Conservation (phyloP, 2,113 vertebrate species). For the Pavo muticus region DNA sequence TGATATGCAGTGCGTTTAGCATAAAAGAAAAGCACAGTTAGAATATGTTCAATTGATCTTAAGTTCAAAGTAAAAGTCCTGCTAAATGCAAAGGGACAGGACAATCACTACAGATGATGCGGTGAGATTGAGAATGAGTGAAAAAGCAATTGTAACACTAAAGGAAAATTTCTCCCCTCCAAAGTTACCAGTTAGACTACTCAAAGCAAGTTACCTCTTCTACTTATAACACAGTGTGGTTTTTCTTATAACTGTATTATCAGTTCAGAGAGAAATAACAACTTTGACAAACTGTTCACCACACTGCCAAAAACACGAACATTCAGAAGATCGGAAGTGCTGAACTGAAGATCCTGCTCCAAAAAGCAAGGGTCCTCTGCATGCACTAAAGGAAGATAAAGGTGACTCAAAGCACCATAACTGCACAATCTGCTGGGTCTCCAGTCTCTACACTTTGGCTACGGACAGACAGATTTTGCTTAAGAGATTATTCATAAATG, state of each 20-base stretch:
- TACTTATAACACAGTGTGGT: not conserved
- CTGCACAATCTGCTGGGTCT: not conserved
- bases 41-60: not conserved
- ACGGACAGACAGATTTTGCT: slow-evolving; percentile 18
- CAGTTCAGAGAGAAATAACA: not conserved
- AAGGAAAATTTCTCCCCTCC: not conserved
- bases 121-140: slow-evolving; percentile 2
- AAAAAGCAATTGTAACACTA: not conserved
- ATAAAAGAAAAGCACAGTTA: not conserved
- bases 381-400: not conserved
- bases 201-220: not conserved
- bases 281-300: not conserved
- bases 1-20: not conserved
- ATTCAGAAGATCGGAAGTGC: not conserved
- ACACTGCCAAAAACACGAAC: not conserved
- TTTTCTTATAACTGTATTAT: not conserved
- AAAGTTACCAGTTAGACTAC: not conserved
- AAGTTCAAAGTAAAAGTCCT: slow-evolving; percentile 34
- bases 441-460: not conserved
- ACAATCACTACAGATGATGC: not conserved
- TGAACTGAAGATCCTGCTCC: not conserved
- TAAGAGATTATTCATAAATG: slow-evolving; percentile 12
- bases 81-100: not conserved
- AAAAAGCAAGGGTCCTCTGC: not conserved
- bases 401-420: not conserved